Evolutionary conservation across 2,797 vertebrate species (phyloP), one percentile per base, ranked within the genome.

Genomic region (Dendrocincla fuliginosa): DNA sequence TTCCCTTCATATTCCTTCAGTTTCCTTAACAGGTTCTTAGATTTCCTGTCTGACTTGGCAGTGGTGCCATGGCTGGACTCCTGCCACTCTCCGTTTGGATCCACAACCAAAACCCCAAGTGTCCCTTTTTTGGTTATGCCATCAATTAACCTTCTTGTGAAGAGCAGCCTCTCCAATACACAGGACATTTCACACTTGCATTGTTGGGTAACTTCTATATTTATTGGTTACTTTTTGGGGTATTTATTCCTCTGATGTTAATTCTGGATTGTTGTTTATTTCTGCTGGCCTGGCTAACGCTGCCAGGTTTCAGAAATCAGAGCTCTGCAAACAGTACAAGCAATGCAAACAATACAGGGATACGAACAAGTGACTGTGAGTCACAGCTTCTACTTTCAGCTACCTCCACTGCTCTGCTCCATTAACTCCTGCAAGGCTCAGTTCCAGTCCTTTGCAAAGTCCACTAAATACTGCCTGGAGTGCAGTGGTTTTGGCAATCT

Each of bases 381-480:
- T 81, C 85, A 69, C 53, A 52, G 52, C 50, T 71, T 50, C 68
- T 52, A 17, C 60, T 24, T 50, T 73, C 60, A 74, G 59, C 53
- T 61, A 93, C 80, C 61, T 69, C 75, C 50, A 68, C 55, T 52
- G 32, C 39, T 44, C 68, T 73, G 53, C 78, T 85, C 93, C 68
- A 41, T 94, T 93, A 94, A 95, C 75, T 92, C 93, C 69, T 70
- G 57, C 5, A 18, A 57, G 87, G 73, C 61, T 94, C 55, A 15
- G 35, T 69, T 91, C 94, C 85, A 81, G 52, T 7, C 7, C 18
- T 56, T 28, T 76, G 44, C 11, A 64, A 53, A 80, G 37, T 28
- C 78, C n/a, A 65, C 8, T 30, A 69, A 65, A 35, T 91, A 44
- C 57, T 70, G 20, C 57, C 37, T 81, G 33, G 35, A 84, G 16